phyloP scores from a whole-genome alignment of 1,140 invertebrate genomes.

The Heliconius hermathena region DNA sequence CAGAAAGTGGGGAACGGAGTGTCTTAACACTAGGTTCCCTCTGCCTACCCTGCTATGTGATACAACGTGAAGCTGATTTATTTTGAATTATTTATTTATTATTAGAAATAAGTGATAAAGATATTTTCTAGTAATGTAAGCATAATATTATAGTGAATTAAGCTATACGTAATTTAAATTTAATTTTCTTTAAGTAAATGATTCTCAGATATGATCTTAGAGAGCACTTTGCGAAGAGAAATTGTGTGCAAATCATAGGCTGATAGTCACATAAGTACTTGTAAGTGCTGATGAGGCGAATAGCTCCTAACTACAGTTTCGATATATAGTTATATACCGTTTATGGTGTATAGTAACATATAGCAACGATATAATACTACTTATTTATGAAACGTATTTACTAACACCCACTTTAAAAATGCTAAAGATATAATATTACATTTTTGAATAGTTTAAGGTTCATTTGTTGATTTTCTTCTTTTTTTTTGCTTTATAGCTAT shows the following conservation, averaged over 20 bases:
- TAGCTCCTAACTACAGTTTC: constrained; percentile 14
- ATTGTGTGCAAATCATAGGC: constrained; percentile 21
- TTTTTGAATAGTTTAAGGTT: neutral
- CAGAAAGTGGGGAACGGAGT: no score
- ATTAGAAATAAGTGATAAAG: neutral
- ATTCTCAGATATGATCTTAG: constrained; percentile 1
- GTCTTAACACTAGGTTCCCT: no score
- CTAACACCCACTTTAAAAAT: no score
- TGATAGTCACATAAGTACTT: constrained; percentile 20
- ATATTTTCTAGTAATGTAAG: neutral
- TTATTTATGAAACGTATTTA: no score
- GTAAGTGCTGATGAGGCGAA: constrained; percentile 9
- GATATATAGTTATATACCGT: neutral
- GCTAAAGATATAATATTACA: neutral
- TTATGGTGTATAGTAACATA: neutral
- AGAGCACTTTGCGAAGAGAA: constrained; percentile 12
- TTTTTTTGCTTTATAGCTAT: neutral
- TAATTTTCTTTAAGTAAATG: constrained; percentile 15
- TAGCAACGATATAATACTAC: no score
- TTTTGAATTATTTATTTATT: no score
- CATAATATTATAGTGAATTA: neutral
- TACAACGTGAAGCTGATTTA: no score
- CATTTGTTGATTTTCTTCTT: neutral
- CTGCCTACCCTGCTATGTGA: no score
- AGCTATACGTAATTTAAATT: neutral